These are phyloP conservation scores for Bombus haemorrhoidalis DNA, from an alignment of 1,140 invertebrate genomes.

Conservation along the genomic window DNA sequence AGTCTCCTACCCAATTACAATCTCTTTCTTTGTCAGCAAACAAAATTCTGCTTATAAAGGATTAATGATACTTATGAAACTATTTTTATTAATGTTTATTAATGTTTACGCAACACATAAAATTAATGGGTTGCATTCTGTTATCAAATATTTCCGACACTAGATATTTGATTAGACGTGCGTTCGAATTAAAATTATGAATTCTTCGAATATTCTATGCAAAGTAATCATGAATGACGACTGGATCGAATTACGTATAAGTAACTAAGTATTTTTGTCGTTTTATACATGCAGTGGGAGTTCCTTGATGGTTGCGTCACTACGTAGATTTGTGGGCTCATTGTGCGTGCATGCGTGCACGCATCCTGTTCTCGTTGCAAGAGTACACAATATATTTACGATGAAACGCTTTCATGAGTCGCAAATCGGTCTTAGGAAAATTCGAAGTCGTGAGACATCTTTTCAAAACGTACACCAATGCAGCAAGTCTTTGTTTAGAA, in stretches of 20 bases:
- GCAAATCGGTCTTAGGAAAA: neutral
- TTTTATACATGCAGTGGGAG: slow-evolving; percentile 40
- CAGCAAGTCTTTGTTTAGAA: neutral
- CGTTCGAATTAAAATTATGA: neutral
- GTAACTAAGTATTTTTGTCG: neutral
- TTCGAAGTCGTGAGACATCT: neutral
- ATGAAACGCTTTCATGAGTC: slow-evolving; percentile 10
- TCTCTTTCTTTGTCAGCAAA: too few species aligned
- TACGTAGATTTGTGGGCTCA: slow-evolving; percentile 35
- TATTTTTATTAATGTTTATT: too few species aligned
- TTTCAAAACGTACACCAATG: neutral
- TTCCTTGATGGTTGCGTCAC: slow-evolving; percentile 51
- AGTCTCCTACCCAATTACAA: too few species aligned
- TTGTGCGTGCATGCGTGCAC: slow-evolving; percentile 51
- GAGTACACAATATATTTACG: slow-evolving; percentile 11
- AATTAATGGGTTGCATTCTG: neutral
- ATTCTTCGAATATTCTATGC: neutral
- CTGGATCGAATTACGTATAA: neutral
- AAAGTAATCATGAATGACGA: neutral
- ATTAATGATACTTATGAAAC: too few species aligned
- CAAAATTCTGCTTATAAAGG: too few species aligned
- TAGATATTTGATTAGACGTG: neutral
- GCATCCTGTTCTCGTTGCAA: slow-evolving; percentile 39
- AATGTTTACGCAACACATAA: too few species aligned
- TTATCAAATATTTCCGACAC: neutral